Evolutionary conservation across 2,113 vertebrate genomes (phyloP).

Genomic region (Pitta sordida): DNA sequence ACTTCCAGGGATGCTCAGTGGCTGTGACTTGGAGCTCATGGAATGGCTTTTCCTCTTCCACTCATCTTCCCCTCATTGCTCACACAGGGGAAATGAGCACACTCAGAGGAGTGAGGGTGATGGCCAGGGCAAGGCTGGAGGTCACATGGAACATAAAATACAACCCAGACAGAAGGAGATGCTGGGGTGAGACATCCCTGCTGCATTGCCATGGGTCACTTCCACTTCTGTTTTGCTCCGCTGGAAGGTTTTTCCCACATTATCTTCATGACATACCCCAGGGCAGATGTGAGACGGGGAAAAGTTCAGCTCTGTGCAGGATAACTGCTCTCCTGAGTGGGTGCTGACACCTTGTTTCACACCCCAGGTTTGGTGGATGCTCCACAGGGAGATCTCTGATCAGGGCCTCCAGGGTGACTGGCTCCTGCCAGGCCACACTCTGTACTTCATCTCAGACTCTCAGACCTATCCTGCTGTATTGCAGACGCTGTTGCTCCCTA

Average conservation of each 20-base stretch:
- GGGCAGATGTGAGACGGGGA: background rate
- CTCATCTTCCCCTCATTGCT: background rate
- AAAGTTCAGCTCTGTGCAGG: background rate
- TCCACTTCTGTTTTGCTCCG: background rate
- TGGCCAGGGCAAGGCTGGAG: background rate
- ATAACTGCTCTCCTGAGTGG: background rate
- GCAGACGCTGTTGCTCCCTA: background rate
- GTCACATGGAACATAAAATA: background rate
- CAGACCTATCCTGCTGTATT: background rate
- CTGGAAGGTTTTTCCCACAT: background rate
- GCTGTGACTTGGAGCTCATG: background rate
- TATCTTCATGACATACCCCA: background rate
- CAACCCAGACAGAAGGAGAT: background rate
- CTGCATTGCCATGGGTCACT: background rate
- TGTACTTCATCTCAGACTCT: background rate
- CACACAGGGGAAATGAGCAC: background rate
- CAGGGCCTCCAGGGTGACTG: background rate
- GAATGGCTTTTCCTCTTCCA: background rate
- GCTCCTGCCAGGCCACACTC: background rate
- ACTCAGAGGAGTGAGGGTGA: fast-evolving
- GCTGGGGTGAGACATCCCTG: background rate
- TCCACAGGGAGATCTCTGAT: background rate
- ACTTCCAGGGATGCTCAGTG: background rate
- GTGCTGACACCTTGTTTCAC: background rate
- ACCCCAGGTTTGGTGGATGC: background rate